Percentiles rank a stretch among this genome's conserved stretches.
Evolutionary conservation across 2,888 invertebrate species (phyloP).

Genomic region (Aleiodes alternator): DNA sequence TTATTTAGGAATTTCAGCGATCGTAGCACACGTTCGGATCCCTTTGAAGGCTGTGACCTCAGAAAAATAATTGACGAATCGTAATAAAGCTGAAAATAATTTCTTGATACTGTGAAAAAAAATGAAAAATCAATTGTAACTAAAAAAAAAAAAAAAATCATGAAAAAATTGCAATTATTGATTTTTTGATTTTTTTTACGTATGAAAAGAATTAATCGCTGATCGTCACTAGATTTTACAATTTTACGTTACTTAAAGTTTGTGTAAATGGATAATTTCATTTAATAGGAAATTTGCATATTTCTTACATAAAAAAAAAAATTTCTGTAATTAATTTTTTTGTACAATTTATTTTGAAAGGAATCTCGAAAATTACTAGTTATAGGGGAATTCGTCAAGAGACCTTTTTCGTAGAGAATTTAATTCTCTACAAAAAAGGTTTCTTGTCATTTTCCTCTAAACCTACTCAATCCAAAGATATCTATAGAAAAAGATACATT

Average conservation of each 20-base stretch:
- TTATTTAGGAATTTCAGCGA: constrained; percentile 30
- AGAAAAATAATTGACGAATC: constrained; percentile 41
- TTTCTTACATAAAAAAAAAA: constrained; percentile 8
- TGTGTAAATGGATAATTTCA: constrained; percentile 49
- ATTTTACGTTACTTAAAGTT: constrained; percentile 6
- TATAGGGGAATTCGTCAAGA: no score
- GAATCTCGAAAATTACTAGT: no score
- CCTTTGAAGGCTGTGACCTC: constrained; percentile 67
- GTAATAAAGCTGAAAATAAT: neutral
- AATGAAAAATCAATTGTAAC: neutral
- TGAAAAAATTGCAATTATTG: neutral
- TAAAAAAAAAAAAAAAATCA: neutral
- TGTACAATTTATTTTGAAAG: no score
- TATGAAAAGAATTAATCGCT: constrained; percentile 11
- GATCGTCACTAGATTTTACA: constrained; percentile 23
- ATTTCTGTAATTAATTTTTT: no score
- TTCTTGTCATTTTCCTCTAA: no score
- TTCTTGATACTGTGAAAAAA: neutral
- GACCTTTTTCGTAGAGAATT: no score
- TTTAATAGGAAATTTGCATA: no score
- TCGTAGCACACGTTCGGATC: constrained; percentile 43
- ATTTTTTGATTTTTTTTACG: constrained; percentile 5
- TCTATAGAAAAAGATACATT: no score
- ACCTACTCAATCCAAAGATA: no score
- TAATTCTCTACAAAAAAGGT: no score